phyloP scores from a whole-genome alignment of 2,113 vertebrate species.

The Silurus glanis region DNA sequence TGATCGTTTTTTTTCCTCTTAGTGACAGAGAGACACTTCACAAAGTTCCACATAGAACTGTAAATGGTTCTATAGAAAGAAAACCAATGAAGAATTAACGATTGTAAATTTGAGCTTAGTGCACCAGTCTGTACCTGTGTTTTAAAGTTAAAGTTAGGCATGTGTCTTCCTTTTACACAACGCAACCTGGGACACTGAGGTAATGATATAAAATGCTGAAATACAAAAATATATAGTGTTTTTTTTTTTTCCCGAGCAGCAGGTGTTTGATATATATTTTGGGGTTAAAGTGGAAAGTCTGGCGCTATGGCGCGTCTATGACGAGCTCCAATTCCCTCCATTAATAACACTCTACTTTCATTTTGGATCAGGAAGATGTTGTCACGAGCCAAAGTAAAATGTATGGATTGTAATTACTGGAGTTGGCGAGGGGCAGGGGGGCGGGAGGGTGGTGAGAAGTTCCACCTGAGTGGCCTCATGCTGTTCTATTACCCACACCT shows the following conservation, averaged over 20 bases:
- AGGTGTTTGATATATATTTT: conserved; percentile 56
- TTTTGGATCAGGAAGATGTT: conserved; percentile 69
- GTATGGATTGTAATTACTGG: conserved; percentile 78
- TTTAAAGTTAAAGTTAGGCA: neutral
- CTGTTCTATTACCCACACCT: conserved; percentile 63
- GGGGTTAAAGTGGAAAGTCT: conserved; percentile 55
- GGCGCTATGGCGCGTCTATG: conserved; percentile 58
- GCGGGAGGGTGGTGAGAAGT: conserved; percentile 65
- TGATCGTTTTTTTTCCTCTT: neutral
- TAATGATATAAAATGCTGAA: conserved; percentile 13
- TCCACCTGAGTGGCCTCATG: conserved; percentile 70
- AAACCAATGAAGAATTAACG: neutral
- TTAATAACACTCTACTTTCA: conserved; percentile 61
- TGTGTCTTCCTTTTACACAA: neutral
- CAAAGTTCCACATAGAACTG: neutral
- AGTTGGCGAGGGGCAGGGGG: conserved; percentile 17
- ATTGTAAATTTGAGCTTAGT: neutral
- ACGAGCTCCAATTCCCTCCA: conserved; percentile 68
- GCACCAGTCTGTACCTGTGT: neutral
- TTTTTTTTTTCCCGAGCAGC: conserved; percentile 27
- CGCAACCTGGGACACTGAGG: neutral
- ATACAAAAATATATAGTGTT: neutral
- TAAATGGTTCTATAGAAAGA: neutral
- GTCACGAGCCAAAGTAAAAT: conserved; percentile 79
- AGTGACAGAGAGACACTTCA: neutral